Evolutionary conservation across 2,888 invertebrate genomes (phyloP).

Genomic region (Caprella mutica): DNA sequence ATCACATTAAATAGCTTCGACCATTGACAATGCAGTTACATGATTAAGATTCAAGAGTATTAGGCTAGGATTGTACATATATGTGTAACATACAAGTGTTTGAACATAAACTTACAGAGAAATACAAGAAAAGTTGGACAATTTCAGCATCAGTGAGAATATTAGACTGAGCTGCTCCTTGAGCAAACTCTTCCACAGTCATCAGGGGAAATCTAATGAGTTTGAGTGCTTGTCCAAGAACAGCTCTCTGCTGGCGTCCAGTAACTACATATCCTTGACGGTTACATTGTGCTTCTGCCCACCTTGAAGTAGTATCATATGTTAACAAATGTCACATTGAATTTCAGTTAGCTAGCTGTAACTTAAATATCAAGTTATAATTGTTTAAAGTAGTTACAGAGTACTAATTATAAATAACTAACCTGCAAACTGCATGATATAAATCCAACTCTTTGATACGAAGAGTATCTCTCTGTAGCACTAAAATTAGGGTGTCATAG

Average conservation of each 20-base stretch:
- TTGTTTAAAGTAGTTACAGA: not conserved
- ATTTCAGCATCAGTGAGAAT: conserved; percentile 63
- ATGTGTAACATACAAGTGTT: not conserved
- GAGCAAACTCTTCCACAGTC: conserved; percentile 74
- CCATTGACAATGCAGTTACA: not conserved
- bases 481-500: conserved; percentile 61
- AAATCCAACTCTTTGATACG: conserved; percentile 65
- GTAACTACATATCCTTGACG: conserved; percentile 54
- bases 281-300: conserved; percentile 63
- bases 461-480: conserved; percentile 64
- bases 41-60: not conserved
- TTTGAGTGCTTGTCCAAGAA: conserved; percentile 57
- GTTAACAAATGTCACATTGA: not conserved
- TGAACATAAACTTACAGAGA: conserved; percentile 44
- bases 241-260: conserved; percentile 55
- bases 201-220: conserved; percentile 69
- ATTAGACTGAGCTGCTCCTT: conserved; percentile 61
- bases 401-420: conserved; percentile 15
- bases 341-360: not conserved
- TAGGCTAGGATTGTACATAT: not conserved
- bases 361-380: not conserved
- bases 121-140: conserved; percentile 58
- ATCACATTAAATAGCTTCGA: conserved; percentile 42
- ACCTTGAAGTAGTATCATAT: conserved; percentile 41
- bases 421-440: conserved; percentile 58